A percentile compares a stretch with the other conserved stretches of the same genome.
Conservation (phyloP, 2,888 invertebrate species). For the Sphaeridia pumilis region DNA sequence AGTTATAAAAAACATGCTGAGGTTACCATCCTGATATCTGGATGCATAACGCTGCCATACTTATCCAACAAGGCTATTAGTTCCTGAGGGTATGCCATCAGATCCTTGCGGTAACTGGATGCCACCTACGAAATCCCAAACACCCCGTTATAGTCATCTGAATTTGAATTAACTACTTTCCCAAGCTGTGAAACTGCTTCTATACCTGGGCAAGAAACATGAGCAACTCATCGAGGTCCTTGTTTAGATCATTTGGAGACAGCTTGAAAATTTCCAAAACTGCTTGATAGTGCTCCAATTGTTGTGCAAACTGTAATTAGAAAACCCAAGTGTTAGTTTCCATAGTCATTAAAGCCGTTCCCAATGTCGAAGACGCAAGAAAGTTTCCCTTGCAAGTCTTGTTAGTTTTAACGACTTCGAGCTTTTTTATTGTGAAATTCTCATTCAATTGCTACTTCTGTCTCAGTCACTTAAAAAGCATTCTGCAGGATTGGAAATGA, state of each 20-base stretch:
- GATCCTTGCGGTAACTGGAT: constrained; percentile 75
- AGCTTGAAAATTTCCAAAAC: constrained; percentile 76
- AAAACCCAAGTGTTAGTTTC: no score
- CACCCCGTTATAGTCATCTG: constrained; percentile 4
- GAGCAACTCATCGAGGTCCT: constrained; percentile 69
- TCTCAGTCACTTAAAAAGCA: no score
- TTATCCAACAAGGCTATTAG: constrained; percentile 72
- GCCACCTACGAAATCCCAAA: constrained; percentile 49
- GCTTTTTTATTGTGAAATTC: no score
- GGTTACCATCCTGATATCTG: constrained; percentile 74
- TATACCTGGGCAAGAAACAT: constrained; percentile 85
- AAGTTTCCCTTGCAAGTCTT: no score
- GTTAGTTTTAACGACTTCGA: no score
- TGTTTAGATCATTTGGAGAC: constrained; percentile 70
- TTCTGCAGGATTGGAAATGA: no score
- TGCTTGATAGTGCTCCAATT: constrained; percentile 78
- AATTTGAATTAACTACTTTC: neutral
- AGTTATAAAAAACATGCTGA: no score
- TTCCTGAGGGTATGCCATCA: constrained; percentile 72
- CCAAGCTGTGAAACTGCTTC: no score
- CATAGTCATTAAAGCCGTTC: no score
- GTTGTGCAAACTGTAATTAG: constrained; percentile 83
- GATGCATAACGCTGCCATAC: constrained; percentile 73
- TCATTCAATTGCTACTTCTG: no score
- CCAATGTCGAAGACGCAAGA: no score